Base-by-base conservation (phyloP, 2,888 invertebrate species). In the Leucozona laternaria region DNA sequence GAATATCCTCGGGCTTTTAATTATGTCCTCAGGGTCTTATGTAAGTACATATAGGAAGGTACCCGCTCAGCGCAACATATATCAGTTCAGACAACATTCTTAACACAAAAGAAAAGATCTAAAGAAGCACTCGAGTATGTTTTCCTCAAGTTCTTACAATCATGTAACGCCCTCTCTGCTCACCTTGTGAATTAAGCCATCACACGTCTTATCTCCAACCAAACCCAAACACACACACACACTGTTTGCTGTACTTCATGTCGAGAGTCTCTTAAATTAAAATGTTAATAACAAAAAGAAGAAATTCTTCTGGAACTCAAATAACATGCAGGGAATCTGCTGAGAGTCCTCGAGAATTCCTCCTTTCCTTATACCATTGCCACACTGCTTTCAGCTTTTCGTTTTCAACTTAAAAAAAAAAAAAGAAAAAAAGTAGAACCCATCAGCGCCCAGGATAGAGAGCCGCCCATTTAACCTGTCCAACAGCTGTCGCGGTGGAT, bases 391-490 rank as follows among this genome's bases (percentile, higher is more conserved):
- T 53, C 53, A 28, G 58, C 37, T 37, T 20, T 37, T 37, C 20
- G 20, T 58, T 60, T 55, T 48, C 55, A 66, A 53, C 57, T 64
- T 43, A 17, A 31, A 20, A 17, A 58, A 58, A 11, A 31, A 58
- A 17, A 13, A n/a, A 57, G 2, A 50, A 50, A n/a, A 57, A 40
- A 70, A 62, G 31, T 28, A 80, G 76, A 66, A 68, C 71, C 71
- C 45, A 31, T 22, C 43, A 15, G 11, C 60, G 71, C 45, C 20
- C 72, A 78, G 75, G 86, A 82, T 79, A 82, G 71, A 79, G 77
- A 82, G 82, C 82, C 86, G 82, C 82, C 86, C 86, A 86, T 82
- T 86, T 86, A 86, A 70, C 64, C 82, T 86, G 86, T 86, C 86
- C 73, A 86, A 86, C 82, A 86, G 86, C 86, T 86, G 86, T 86